Evolutionary conservation across 92 coral and sea anemone species (phyloP).

Genomic region (Galaxea fascicularis): DNA sequence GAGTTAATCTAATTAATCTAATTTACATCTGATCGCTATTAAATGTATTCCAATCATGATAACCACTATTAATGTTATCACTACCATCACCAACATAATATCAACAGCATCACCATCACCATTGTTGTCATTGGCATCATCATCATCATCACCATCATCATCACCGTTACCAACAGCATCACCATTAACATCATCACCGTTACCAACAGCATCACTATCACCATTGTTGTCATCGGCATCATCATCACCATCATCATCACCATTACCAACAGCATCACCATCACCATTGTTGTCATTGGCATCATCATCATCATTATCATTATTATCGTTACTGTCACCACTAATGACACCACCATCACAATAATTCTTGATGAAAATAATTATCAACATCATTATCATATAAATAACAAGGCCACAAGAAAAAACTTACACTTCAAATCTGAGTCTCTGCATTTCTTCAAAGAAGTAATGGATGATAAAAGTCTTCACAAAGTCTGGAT

Average conservation of each 20-base stretch:
- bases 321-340: background rate
- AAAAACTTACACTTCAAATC: slow-evolving; percentile 96
- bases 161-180: background rate
- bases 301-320: background rate
- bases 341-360: background rate
- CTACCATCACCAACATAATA: background rate
- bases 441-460: slow-evolving; percentile 93
- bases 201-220: background rate
- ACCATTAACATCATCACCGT: background rate
- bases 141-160: background rate
- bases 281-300: background rate
- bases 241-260: background rate
- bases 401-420: background rate
- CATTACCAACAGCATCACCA: background rate
- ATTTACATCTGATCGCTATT: background rate
- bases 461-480: slow-evolving; percentile 89
- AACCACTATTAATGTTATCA: background rate
- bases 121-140: background rate
- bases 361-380: background rate
- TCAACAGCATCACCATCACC: background rate
- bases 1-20: background rate
- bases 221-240: background rate
- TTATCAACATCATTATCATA: background rate
- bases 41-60: background rate
- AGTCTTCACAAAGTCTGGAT: slow-evolving; percentile 96